Evolutionary conservation across 2,888 invertebrate species (phyloP), one percentile per base, ranked within the genome.

Genomic region (Ectropis crepuscularia): DNA sequence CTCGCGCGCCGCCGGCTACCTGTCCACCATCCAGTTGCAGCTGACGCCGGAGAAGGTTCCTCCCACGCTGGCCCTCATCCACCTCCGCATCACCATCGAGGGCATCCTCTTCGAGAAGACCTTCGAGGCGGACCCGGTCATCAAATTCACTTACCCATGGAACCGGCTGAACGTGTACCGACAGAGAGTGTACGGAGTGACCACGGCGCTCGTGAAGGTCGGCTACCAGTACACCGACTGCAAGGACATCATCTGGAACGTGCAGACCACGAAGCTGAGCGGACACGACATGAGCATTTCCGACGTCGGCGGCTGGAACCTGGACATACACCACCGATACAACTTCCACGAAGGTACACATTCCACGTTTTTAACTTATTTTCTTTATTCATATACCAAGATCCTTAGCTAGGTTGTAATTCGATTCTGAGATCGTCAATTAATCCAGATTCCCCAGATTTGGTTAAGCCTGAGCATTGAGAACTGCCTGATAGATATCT

Each of bases 81-180:
- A 99, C 84, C 89, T 99, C 57, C 94, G 97, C 61, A 98, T 99
- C 65, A 97, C 98, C 2, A 97, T 98, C 74, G 99, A 99, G 88
- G 99, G 99, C 8, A 97, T 98, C 61, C 94, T 98, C 4, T 98
- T 98, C 81, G 97, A 98, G 81, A 97, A 97, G 81, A 95, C 95
- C 0, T 99, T 99, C 82, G 99, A 99, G 88, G 99, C 99, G 0
- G 99, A 99, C 88, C 98, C 99, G 0, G 96, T 98, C 42, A 98
- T 99, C 71, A 99, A 98, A 81, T 99, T 98, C 88, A 99, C 98
- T 0, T 99, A 98, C 81, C 97, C 98, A 0, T 99, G 99, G 99
- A 98, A 99, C 84, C 95, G 99, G 63, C 92, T 98, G 49, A 99
- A 99, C 80, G 98, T 99, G 1, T 99, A 99, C 87, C 95, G 97